Evolutionary conservation across 2,888 invertebrate genomes (phyloP).

Genomic region (Drosophila vallismaia): DNA sequence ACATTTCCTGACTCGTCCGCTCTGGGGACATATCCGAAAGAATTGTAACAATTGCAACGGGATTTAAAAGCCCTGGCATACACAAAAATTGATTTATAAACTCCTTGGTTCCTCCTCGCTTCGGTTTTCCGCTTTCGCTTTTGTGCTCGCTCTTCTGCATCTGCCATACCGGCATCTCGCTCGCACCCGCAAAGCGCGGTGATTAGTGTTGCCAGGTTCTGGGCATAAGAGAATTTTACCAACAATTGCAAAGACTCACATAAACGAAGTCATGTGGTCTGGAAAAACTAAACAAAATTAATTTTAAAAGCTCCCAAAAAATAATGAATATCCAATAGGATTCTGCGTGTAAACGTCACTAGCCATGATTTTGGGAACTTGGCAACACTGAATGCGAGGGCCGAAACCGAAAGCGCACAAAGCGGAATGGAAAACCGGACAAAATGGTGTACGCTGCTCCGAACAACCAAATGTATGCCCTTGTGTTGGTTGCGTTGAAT

Average conservation of each 20-base stretch:
- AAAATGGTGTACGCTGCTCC: constrained; percentile 72
- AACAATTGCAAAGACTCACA: constrained; percentile 1
- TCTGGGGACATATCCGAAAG: background rate
- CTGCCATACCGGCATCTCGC: constrained; percentile 58
- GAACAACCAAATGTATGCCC: constrained; percentile 18
- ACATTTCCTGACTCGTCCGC: background rate
- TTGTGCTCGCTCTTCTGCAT: constrained; percentile 76
- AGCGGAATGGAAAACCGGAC: constrained; percentile 71
- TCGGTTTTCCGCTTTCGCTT: constrained; percentile 74
- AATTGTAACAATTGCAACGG: constrained; percentile 14
- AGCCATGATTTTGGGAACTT: constrained; percentile 14
- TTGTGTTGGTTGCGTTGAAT: constrained; percentile 6
- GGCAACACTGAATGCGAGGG: constrained; percentile 66
- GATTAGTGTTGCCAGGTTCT: constrained; percentile 55
- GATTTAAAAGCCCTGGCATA: constrained; percentile 79
- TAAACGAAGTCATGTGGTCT: background rate
- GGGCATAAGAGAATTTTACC: constrained; percentile 6
- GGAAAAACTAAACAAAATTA: background rate
- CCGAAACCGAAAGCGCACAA: constrained; percentile 69
- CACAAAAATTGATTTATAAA: constrained; percentile 83
- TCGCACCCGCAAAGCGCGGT: constrained; percentile 44
- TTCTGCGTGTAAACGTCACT: constrained; percentile 40
- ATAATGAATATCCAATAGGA: constrained; percentile 8
- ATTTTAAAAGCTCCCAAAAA: background rate
- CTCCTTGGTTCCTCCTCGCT: constrained; percentile 69